Percentiles rank a stretch among this genome's conserved stretches.
phyloP scores from a whole-genome alignment of 2,888 invertebrate species.

The Hypolimnas misippus region DNA sequence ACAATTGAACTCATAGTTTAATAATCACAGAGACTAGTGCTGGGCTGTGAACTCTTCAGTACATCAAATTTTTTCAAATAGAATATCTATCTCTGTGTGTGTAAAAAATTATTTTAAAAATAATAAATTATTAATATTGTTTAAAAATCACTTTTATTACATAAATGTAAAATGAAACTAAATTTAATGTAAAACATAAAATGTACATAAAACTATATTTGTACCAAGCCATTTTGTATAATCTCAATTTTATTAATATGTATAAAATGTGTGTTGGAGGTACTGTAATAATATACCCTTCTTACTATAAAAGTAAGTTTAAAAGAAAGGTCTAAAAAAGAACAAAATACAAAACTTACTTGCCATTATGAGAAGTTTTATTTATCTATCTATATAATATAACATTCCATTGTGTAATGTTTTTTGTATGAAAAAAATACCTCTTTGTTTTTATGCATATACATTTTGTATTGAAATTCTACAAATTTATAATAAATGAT shows the following conservation, averaged over 20 bases:
- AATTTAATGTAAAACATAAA: background rate
- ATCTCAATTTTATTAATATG: background rate
- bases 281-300: slow-evolving; percentile 7
- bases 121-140: no score
- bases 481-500: no score
- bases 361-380: slow-evolving; percentile 51
- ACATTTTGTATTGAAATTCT: no score
- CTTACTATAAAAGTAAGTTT: slow-evolving; percentile 4
- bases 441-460: no score
- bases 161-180: background rate
- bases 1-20: no score
- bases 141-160: no score
- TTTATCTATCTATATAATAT: no score
- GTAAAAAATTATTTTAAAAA: no score
- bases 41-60: no score
- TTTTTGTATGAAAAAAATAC: background rate
- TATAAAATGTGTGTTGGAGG: slow-evolving; percentile 11
- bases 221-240: background rate
- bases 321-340: slow-evolving; percentile 14
- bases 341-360: slow-evolving; percentile 53
- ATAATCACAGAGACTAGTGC: no score
- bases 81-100: no score
- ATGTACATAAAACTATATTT: background rate
- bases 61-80: no score
- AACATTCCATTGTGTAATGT: slow-evolving; percentile 27